A percentile compares a stretch with the other conserved stretches of the same genome.
Conservation (phyloP, 2,797 vertebrate species). For the Enteromius anoplus region DNA sequence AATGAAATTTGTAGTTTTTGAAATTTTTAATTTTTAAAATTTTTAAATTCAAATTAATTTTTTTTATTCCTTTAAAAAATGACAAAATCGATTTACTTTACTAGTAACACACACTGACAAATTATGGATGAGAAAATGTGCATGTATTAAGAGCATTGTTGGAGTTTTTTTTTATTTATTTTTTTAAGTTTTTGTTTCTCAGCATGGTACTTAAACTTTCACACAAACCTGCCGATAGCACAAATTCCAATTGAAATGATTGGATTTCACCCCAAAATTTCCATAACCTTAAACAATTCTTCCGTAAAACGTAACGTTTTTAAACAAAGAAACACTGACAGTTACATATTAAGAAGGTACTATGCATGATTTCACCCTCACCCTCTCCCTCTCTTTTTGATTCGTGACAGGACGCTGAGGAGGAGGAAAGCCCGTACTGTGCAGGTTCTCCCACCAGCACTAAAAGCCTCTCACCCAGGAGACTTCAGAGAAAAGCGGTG, state of each 20-base stretch:
- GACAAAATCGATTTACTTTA: background rate
- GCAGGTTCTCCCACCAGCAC: conserved; percentile 83
- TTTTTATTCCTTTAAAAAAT: background rate
- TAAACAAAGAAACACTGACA: background rate
- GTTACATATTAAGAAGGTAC: background rate
- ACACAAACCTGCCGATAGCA: background rate
- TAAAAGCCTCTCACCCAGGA: conserved; percentile 82
- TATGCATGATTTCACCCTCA: conserved; percentile 34
- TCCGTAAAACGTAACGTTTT: background rate
- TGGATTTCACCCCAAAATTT: background rate
- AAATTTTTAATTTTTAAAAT: too few species aligned
- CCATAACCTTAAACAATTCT: background rate
- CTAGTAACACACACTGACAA: background rate
- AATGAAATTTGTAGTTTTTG: too few species aligned
- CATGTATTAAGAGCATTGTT: background rate
- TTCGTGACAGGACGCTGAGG: conserved; percentile 82
- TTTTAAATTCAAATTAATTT: too few species aligned
- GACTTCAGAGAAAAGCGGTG: conserved; percentile 81
- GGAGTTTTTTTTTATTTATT: background rate
- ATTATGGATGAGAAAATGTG: background rate
- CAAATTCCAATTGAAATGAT: background rate
- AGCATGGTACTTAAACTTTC: background rate
- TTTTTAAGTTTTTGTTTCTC: too few species aligned
- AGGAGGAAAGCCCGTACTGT: conserved; percentile 78
- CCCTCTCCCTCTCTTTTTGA: conserved; percentile 52